Base-by-base conservation (phyloP, 2,113 vertebrate genomes). In the Chaetura pelagica region DNA sequence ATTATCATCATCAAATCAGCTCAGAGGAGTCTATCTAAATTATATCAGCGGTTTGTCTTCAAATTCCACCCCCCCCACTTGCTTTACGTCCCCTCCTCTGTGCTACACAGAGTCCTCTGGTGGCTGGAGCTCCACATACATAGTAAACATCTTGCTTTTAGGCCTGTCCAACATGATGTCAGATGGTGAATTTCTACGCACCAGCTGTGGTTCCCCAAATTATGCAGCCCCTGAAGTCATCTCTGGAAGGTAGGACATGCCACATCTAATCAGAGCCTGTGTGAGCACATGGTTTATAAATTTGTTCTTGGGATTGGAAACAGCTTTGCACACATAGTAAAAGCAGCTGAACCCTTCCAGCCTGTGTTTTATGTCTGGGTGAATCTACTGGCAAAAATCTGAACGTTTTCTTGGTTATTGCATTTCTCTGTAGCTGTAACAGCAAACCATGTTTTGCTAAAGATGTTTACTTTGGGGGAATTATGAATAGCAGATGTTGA, bases 141-240 rank as follows among this genome's bases (percentile, higher is more conserved):
- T 80, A 30, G 40, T 32, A 52, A 96, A 51, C 24, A 10, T 97
- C 34, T 97, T 96, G 20, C 44, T 96, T 89, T 96, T 91, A 99
- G 99, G 99, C 14, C 96, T 99, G 82, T 99, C 99, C 61, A 99
- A 99, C 97, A 99, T 99, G 99, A 99, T 99, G 99, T 99, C 99
- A 87, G 99, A 99, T 82, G 99, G 99, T 2, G 99, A 99, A 96
- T 99, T 99, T 93, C 97, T 99, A 9, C 98, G 99, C 90, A 99
- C 99, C 38, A 99, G 99, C 96, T 99, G 99, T 77, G 99, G 99
- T 15, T 99, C 99, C 48, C 99, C 99, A 52, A 99, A 99, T 97
- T 99, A 99, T 21, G 99, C 99, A 67, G 99, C 99, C 78, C 99
- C 99, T 57, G 99, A 99, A 98, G 99, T 99, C 94, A 99, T 99